phyloP scores from a whole-genome alignment of 2,113 vertebrate genomes.

The Acrocephalus arundinaceus region DNA sequence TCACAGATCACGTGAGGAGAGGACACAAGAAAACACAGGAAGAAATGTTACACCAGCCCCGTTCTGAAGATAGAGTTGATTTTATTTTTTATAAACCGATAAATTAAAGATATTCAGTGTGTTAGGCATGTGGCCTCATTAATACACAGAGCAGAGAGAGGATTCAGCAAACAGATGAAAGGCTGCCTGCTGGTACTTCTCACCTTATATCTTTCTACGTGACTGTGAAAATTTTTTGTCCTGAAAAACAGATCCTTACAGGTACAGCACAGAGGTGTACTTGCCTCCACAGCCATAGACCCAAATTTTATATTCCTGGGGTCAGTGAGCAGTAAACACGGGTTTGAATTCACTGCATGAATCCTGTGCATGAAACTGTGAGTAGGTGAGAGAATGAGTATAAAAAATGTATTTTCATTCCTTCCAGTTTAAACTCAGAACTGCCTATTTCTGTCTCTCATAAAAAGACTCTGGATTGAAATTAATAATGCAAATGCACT shows the following conservation, averaged over 20 bases:
- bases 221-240: neutral
- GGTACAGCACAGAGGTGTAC: neutral
- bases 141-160: neutral
- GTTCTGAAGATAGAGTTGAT: neutral
- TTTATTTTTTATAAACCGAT: neutral
- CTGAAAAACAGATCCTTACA: neutral
- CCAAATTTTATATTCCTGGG: neutral
- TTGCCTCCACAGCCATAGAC: neutral
- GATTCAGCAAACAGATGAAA: neutral
- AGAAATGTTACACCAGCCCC: neutral
- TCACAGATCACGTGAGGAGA: neutral
- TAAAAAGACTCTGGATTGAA: neutral
- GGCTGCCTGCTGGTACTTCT: neutral
- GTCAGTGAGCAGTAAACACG: neutral
- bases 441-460: neutral
- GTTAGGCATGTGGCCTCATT: neutral
- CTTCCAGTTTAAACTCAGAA: neutral
- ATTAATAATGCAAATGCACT: constrained; percentile 2
- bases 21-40: neutral
- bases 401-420: neutral
- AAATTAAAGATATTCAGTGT: neutral
- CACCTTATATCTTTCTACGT: neutral
- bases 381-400: neutral
- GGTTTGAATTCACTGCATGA: neutral
- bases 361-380: neutral